Base-by-base conservation (phyloP, 2,888 invertebrate genomes). In the Tribolium freemani region DNA sequence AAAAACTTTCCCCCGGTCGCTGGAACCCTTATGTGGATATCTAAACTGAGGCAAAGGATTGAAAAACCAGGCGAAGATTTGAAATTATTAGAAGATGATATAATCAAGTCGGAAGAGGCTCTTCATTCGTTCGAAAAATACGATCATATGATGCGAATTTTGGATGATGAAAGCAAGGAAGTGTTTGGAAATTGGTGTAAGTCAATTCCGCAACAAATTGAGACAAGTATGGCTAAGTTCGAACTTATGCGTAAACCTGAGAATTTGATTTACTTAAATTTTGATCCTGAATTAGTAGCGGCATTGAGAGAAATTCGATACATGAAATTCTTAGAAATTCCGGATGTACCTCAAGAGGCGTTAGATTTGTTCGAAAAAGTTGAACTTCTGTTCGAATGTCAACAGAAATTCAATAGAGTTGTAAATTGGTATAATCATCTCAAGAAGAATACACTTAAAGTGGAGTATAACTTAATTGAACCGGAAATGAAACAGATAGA, bases 391-490 rank as follows among this genome's bases (percentile, higher is more conserved):
- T 90, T 88, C 72, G 85, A 81, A 13, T 83, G 81, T 16, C 82
- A 84, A 6, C 81, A 85, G 46, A 86, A 86, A 76, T 84, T 88
- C 11, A 84, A 82, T 16, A 88, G 92, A n/a, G 90, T 92, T n/a
- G 89, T 91, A 3, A 88, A 91, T 53, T 92, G 96, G 93, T 97
- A 96, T 86, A 97, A 97, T 83, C 91, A 92, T 75, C 91, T 96
- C 50, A 89, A 93, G 57, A 89, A 88, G 16, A 89, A 91, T n/a
- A 92, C 94, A 21, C 91, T 93, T 54, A 89, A 90, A 64, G 93
- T 93, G 0, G 97, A 97, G 86, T 92, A 91, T 72, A 90, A 91
- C 13, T 89, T 97, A 44, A 91, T 97, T 67, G 88, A 91, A 77
- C 89, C 91, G 63, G 95, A 97, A 85, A 89, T 97, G 73, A 88